phyloP scores from a whole-genome alignment of 2,797 vertebrate genomes.

The Lacerta agilis region DNA sequence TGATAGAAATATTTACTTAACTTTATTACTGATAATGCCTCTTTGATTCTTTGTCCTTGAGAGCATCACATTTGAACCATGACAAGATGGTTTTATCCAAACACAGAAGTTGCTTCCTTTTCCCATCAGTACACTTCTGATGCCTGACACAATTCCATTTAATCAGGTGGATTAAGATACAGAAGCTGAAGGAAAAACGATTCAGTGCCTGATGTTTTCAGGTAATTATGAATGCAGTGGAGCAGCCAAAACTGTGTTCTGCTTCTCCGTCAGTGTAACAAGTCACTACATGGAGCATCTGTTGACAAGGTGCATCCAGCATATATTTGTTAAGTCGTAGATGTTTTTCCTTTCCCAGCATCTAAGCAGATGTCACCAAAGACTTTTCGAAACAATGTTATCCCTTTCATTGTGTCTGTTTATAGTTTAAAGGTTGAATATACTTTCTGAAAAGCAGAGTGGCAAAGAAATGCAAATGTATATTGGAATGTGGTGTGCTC shows the following conservation, averaged over 20 bases:
- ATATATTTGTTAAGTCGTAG: background rate
- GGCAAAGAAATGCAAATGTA: background rate
- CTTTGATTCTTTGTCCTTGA: background rate
- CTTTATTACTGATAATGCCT: background rate
- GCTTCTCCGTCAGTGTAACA: background rate
- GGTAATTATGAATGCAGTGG: background rate
- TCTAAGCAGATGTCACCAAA: background rate
- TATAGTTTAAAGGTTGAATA: background rate
- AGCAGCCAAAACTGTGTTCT: background rate
- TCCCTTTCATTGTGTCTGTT: background rate
- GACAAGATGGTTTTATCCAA: background rate
- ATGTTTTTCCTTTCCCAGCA: background rate
- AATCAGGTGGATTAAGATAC: background rate
- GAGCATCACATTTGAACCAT: background rate
- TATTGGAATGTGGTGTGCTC: background rate
- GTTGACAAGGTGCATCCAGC: background rate
- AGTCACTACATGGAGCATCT: background rate
- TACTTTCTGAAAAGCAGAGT: background rate
- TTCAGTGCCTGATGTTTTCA: background rate
- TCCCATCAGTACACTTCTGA: background rate
- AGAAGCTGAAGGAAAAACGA: background rate
- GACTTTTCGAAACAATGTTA: background rate
- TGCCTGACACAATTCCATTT: background rate
- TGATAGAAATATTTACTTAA: background rate
- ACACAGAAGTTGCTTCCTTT: background rate